These are phyloP conservation scores for Apis cerana DNA, from an alignment of 1,140 invertebrate genomes.

Conservation along the genomic window DNA sequence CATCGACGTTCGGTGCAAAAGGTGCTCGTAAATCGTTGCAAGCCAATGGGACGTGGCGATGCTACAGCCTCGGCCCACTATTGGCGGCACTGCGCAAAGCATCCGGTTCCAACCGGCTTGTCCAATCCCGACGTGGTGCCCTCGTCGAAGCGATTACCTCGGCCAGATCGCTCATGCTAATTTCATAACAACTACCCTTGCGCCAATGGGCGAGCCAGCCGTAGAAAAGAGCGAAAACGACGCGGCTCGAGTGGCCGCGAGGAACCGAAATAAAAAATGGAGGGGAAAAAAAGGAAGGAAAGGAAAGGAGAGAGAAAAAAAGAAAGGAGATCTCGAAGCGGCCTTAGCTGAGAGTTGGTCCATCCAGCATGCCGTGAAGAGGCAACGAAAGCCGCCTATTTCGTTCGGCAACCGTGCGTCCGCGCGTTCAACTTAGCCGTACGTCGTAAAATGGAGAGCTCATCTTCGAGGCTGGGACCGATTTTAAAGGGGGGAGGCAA, in stretches of 20 bases:
- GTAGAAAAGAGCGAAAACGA: slow-evolving; percentile 50
- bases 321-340: background rate
- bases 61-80: slow-evolving; percentile 47
- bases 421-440: slow-evolving; percentile 3
- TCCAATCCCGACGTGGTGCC: slow-evolving; percentile 70
- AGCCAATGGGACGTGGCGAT: slow-evolving; percentile 74
- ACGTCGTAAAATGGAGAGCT: slow-evolving; percentile 67
- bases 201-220: slow-evolving; percentile 74
- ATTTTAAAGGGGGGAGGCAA: background rate
- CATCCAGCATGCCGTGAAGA: slow-evolving; percentile 38
- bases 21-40: slow-evolving; percentile 73
- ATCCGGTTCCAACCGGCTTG: slow-evolving; percentile 51
- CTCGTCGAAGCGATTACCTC: slow-evolving; percentile 76
- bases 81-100: slow-evolving; percentile 61
- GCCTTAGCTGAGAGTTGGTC: slow-evolving; percentile 7
- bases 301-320: background rate
- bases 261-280: slow-evolving; percentile 12
- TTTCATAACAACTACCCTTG: slow-evolving; percentile 79
- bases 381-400: slow-evolving; percentile 59
- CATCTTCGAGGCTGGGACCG: slow-evolving; percentile 36
- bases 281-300: background rate
- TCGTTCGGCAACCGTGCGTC: slow-evolving; percentile 36
- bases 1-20: slow-evolving; percentile 62
- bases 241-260: background rate
- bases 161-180: slow-evolving; percentile 78